These are phyloP conservation scores for Sparidentex hasta DNA, from an alignment of 2,797 vertebrate species.

Conservation along the genomic window DNA sequence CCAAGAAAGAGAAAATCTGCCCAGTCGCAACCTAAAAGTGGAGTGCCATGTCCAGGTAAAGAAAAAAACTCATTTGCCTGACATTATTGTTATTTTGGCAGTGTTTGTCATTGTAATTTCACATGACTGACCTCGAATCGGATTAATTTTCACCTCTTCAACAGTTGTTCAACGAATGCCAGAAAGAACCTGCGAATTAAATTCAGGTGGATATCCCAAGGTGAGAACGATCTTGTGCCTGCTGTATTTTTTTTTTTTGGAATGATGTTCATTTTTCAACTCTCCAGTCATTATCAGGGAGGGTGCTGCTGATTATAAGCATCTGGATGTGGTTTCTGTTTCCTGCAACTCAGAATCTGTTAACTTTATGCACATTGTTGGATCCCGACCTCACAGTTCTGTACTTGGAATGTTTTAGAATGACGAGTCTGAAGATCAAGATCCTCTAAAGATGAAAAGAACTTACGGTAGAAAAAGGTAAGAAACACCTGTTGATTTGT, in stretches of 20 bases:
- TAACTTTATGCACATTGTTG: neutral
- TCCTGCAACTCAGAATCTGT: conserved; percentile 18
- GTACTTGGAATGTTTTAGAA: conserved; percentile 70
- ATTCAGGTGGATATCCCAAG: conserved; percentile 53
- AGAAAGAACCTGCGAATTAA: conserved; percentile 56
- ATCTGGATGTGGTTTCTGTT: neutral
- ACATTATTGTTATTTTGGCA: no score
- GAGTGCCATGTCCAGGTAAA: conserved; percentile 68
- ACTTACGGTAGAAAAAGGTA: conserved; percentile 80
- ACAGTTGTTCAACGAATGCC: conserved; percentile 71
- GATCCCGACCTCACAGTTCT: conserved; percentile 40
- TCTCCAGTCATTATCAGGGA: neutral
- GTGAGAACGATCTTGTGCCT: conserved; percentile 46
- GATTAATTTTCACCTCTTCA: neutral
- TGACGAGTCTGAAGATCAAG: conserved; percentile 58
- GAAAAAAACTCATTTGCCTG: accelerated
- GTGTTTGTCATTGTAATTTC: neutral
- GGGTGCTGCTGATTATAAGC: neutral
- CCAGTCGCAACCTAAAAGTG: conserved; percentile 67
- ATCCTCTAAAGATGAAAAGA: conserved; percentile 77
- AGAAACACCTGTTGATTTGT: conserved; percentile 29
- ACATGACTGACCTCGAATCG: neutral
- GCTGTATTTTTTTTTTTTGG: neutral
- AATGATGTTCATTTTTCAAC: neutral
- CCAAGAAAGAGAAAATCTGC: conserved; percentile 73